Evolutionary conservation across 2,888 invertebrate genomes (phyloP).

Genomic region (Amphipyra berbera): DNA sequence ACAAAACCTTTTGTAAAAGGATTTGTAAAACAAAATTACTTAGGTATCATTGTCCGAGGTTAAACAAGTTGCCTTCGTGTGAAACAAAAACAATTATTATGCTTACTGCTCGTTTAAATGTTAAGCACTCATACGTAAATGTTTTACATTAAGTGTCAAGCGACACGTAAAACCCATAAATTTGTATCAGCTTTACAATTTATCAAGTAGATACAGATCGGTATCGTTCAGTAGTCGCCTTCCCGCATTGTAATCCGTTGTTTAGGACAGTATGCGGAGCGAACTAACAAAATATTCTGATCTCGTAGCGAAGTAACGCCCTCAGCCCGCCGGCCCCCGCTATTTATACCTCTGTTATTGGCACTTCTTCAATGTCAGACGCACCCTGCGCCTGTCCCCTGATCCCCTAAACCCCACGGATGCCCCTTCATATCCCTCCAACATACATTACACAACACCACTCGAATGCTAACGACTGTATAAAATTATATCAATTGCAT

Average conservation of each 20-base stretch:
- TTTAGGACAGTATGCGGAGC: slow-evolving; percentile 79
- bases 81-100: slow-evolving; percentile 56
- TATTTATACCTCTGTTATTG: slow-evolving; percentile 90
- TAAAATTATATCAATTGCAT: slow-evolving; percentile 87
- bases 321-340: slow-evolving; percentile 84
- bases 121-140: slow-evolving; percentile 56
- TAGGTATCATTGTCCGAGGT: slow-evolving; percentile 50
- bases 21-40: slow-evolving; percentile 54
- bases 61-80: slow-evolving; percentile 47
- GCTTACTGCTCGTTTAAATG: slow-evolving; percentile 54
- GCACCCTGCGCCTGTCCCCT: slow-evolving; percentile 87
- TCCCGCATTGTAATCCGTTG: slow-evolving; percentile 88
- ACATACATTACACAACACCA: slow-evolving; percentile 86
- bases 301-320: slow-evolving; percentile 89
- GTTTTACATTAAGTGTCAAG: slow-evolving; percentile 60
- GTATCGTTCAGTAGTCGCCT: slow-evolving; percentile 77
- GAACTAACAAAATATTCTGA: slow-evolving; percentile 87
- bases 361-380: slow-evolving; percentile 91
- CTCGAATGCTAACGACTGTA: slow-evolving; percentile 84
- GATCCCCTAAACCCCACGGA: slow-evolving; percentile 77
- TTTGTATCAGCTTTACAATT: slow-evolving; percentile 78
- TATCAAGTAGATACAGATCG: slow-evolving; percentile 80
- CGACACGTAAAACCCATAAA: slow-evolving; percentile 73
- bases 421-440: slow-evolving; percentile 76
- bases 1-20: slow-evolving; percentile 49